Base-by-base conservation (phyloP, 2,888 invertebrate species). In the Allacma fusca region DNA sequence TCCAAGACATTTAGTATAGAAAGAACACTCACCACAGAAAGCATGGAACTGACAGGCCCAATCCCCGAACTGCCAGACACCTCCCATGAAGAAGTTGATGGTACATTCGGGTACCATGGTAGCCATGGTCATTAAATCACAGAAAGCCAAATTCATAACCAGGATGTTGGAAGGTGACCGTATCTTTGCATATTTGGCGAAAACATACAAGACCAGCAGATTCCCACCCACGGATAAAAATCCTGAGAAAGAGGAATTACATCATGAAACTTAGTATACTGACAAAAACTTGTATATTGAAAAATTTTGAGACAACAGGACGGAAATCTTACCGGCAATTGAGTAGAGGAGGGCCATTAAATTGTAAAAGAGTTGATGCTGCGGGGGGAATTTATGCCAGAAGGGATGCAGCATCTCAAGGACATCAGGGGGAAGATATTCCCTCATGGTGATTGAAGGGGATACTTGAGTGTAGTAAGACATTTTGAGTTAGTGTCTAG, bases 91-190 rank as follows among this genome's bases (percentile, higher is more conserved):
- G 50, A 81, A 80, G 70, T 78, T 78, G 23, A 81, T 78, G 29
- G 78, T 74, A 75, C 78, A 78, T 57, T 81, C 80, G 1, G 81
- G 81, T 24, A 81, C 77, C 1, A 81, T 69, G 12, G 88, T 87
- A 84, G 91, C 88, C 95, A 96, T 95, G 92, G 96, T 95, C 81
- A 92, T 89, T 86, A 96, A 94, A 86, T 96, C 95, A 77, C 95
- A 95, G 87, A 97, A 91, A 57, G 96, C 96, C 85, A 97, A 89
- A 88, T 96, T 97, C 79, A 96, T 92, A 78, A 97, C 93, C 84
- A 96, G 89, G 84, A 97, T 89, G 87, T 97, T 97, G 81, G 96
- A 95, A 65, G 96, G 96, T 44, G 96, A 95, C 85, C 94, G 91
- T 77, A 96, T 89, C 67, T 88, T 86, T 88, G 92, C 93, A 76